Evolutionary conservation across 2,113 vertebrate species (phyloP).

Genomic region (Peucedramus taeniatus): DNA sequence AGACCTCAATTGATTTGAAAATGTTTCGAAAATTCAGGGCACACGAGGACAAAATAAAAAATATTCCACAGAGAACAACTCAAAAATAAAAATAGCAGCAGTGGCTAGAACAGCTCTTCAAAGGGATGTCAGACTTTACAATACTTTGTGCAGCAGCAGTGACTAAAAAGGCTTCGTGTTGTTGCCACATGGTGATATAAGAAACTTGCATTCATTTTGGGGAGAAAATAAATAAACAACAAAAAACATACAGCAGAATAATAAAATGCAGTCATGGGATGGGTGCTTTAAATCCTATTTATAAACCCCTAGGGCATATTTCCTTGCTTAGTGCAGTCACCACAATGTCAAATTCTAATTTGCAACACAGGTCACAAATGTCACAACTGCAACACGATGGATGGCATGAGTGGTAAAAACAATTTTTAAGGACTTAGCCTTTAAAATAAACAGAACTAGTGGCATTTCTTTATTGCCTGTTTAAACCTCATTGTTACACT

Average conservation of each 20-base stretch:
- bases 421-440: not conserved
- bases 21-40: not conserved
- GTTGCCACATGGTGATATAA: not conserved
- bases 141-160: not conserved
- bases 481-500: not conserved
- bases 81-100: constrained; percentile 59
- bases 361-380: not conserved
- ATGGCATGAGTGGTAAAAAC: not conserved
- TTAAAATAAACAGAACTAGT: not conserved
- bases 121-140: constrained; percentile 50
- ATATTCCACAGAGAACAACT: not conserved
- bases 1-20: constrained; percentile 34
- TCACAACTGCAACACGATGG: not conserved
- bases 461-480: not conserved
- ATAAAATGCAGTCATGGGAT: not conserved
- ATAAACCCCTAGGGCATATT: not conserved
- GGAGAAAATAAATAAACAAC: not conserved
- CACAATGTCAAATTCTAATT: not conserved
- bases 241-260: not conserved
- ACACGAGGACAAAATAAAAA: not conserved
- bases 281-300: not conserved
- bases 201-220: not conserved
- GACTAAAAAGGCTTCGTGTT: not conserved
- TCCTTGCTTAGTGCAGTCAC: not conserved
- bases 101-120: constrained; percentile 45